Evolutionary conservation across 2,888 invertebrate genomes (phyloP).

Genomic region (Glyphotaelius pellucidus): DNA sequence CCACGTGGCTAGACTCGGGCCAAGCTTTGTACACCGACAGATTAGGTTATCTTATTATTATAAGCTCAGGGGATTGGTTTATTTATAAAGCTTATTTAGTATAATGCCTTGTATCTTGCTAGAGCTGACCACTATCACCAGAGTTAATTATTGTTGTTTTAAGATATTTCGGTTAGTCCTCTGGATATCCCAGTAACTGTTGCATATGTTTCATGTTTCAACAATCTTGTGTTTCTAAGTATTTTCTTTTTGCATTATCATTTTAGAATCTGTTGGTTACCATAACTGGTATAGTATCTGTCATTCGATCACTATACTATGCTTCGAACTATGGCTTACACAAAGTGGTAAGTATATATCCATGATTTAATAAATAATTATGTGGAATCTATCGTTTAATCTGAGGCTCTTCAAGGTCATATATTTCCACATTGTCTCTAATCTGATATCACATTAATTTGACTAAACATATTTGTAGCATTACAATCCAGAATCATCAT

Average conservation of each 20-base stretch:
- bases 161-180: too few species aligned
- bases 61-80: too few species aligned
- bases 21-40: too few species aligned
- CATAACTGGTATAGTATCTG: constrained; percentile 35
- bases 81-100: too few species aligned
- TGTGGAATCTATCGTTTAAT: not conserved
- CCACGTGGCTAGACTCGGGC: too few species aligned
- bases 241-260: not conserved
- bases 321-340: constrained; percentile 16
- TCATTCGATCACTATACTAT: constrained; percentile 26
- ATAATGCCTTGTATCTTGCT: too few species aligned
- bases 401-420: not conserved
- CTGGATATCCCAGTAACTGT: too few species aligned
- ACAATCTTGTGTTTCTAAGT: not conserved
- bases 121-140: too few species aligned
- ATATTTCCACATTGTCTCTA: not conserved
- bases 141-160: too few species aligned
- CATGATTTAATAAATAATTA: not conserved
- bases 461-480: not conserved
- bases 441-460: not conserved
- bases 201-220: not conserved
- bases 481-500: not conserved
- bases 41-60: too few species aligned
- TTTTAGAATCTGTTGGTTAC: constrained; percentile 43
- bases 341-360: not conserved